A percentile compares a stretch with the other conserved stretches of the same genome.
These are phyloP conservation scores for Cerceris rybyensis DNA, from an alignment of 2,888 invertebrate genomes.

Conservation along the genomic window DNA sequence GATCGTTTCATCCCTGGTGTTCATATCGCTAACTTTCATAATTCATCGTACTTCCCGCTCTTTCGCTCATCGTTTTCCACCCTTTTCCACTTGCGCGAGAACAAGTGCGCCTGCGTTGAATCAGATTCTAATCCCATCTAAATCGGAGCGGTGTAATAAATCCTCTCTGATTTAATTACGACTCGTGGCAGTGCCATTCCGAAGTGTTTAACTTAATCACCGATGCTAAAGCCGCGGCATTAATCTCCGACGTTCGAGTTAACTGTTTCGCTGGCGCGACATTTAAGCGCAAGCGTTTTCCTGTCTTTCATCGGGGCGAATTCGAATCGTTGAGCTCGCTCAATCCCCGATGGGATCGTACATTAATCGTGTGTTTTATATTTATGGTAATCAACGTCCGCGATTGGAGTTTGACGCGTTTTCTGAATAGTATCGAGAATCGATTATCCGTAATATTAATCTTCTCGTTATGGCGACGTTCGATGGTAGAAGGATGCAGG, in stretches of 20 bases:
- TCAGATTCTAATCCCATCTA: slow-evolving; percentile 54
- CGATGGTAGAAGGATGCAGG: too few species aligned
- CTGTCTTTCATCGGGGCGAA: slow-evolving; percentile 30
- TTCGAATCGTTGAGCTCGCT: not conserved
- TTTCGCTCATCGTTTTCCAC: slow-evolving; percentile 5
- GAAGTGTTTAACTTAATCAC: slow-evolving; percentile 54
- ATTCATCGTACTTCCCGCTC: slow-evolving; percentile 55
- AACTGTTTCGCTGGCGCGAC: slow-evolving; percentile 6
- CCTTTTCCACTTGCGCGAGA: slow-evolving; percentile 5
- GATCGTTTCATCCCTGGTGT: slow-evolving; percentile 49
- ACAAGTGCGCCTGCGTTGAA: slow-evolving; percentile 9
- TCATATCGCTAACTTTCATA: slow-evolving; percentile 60
- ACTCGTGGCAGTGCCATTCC: slow-evolving; percentile 46
- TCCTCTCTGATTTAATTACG: slow-evolving; percentile 60
- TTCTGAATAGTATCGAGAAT: too few species aligned
- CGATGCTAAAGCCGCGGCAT: slow-evolving; percentile 39
- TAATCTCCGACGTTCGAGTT: slow-evolving; percentile 26
- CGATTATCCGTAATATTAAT: too few species aligned
- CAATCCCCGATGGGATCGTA: too few species aligned
- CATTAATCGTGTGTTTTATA: too few species aligned
- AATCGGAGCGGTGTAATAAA: slow-evolving; percentile 57
- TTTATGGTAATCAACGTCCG: too few species aligned
- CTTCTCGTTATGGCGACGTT: too few species aligned
- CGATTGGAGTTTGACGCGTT: too few species aligned
- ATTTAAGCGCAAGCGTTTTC: slow-evolving; percentile 2